Conservation (phyloP, 1,140 invertebrate species). For the Dreissena polymorpha region DNA sequence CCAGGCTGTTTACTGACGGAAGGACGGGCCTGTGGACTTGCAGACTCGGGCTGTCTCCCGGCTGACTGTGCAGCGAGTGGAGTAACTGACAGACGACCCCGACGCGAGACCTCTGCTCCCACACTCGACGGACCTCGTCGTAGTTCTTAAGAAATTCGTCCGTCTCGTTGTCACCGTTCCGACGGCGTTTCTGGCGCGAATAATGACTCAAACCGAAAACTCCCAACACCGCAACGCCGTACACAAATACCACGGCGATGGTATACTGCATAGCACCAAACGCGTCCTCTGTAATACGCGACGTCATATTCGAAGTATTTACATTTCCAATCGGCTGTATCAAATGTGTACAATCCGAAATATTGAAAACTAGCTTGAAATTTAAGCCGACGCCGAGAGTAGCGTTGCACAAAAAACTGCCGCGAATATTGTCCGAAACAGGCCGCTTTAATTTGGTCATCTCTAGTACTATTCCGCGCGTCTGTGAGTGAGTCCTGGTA, state of each 20-base stretch:
- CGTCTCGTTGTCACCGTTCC: slow-evolving; percentile 24
- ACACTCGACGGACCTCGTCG: slow-evolving; percentile 28
- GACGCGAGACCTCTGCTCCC: slow-evolving; percentile 31
- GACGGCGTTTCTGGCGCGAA: slow-evolving; percentile 9
- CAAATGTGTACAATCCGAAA: slow-evolving; percentile 22
- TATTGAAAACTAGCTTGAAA: slow-evolving; percentile 26
- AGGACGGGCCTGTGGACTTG: background rate
- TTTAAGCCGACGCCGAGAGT: slow-evolving; percentile 15
- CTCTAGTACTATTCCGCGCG: background rate
- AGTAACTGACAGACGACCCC: slow-evolving; percentile 22
- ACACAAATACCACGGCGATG: slow-evolving; percentile 39
- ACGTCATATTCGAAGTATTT: background rate
- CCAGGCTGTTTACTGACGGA: slow-evolving; percentile 22
- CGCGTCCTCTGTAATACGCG: slow-evolving; percentile 10
- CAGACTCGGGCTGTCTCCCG: background rate
- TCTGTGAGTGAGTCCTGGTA: background rate
- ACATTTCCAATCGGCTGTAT: background rate
- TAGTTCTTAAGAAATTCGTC: slow-evolving; percentile 42
- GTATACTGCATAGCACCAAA: slow-evolving; percentile 46
- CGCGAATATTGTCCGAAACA: background rate
- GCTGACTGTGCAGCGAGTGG: slow-evolving; percentile 29
- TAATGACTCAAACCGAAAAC: slow-evolving; percentile 34
- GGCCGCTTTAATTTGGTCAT: background rate
- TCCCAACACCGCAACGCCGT: slow-evolving; percentile 42
- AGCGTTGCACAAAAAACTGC: slow-evolving; percentile 31